A percentile compares a stretch with the other conserved stretches of the same genome.
Evolutionary conservation across 1,140 invertebrate species (phyloP).

Genomic region (Calliopsis andreniformis): DNA sequence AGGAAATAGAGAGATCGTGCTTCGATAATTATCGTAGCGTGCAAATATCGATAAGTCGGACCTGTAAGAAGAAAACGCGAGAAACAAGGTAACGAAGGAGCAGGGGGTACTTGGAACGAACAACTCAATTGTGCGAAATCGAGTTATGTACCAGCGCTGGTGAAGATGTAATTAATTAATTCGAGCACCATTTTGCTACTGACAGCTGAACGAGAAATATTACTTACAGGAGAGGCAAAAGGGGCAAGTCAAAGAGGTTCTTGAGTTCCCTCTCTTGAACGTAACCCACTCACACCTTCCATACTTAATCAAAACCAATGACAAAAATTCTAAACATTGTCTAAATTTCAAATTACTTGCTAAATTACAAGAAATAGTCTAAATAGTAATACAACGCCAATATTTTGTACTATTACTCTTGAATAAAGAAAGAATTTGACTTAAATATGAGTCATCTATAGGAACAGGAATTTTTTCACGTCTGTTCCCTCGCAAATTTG

Average conservation of each 20-base stretch:
- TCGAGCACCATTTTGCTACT: conserved; percentile 73
- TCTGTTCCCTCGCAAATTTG: conserved; percentile 31
- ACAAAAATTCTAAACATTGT: too few species aligned
- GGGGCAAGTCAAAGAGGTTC: conserved; percentile 17
- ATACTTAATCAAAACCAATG: too few species aligned
- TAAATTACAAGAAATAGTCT: too few species aligned
- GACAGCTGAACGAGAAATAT: conserved; percentile 73
- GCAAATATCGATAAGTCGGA: conserved; percentile 73
- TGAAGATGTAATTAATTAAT: conserved; percentile 80
- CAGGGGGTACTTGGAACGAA: conserved; percentile 62
- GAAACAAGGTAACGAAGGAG: conserved; percentile 46
- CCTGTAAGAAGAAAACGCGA: conserved; percentile 46
- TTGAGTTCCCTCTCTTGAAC: conserved; percentile 11
- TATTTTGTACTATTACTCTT: too few species aligned
- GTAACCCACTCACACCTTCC: too few species aligned
- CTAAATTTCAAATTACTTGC: too few species aligned
- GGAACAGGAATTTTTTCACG: not conserved
- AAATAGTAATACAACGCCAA: too few species aligned
- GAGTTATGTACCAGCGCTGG: conserved; percentile 71
- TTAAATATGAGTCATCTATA: too few species aligned
- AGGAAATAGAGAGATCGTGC: conserved; percentile 22
- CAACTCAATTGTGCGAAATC: conserved; percentile 77
- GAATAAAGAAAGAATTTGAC: too few species aligned
- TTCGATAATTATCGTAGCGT: conserved; percentile 76
- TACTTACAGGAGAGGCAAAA: conserved; percentile 45